Base-by-base conservation (phyloP, 2,888 invertebrate species). In the Auanema freiburgensis region DNA sequence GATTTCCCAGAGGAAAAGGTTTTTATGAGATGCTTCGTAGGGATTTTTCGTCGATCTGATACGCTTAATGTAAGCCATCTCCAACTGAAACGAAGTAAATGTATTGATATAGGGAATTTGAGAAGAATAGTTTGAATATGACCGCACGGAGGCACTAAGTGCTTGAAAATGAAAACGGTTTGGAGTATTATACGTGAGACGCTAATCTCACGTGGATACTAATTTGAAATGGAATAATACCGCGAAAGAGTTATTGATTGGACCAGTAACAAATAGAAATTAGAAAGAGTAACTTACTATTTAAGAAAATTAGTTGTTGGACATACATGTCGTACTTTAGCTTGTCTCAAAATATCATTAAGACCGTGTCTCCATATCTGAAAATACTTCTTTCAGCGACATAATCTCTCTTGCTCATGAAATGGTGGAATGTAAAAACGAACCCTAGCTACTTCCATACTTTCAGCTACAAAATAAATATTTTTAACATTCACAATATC, bases 1-100 rank as follows among this genome's bases (percentile, higher is more conserved):
- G 96, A 95, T 87, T 95, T 95, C 42, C 98, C 98, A n/a, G 97
- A 97, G 2, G 97, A 96, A 87, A 98, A 98, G 63, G 97, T 98
- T 84, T 93, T 88, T 60, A 95, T 93, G 42, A 98, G 91, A 56
- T 75, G 72, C 65, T 78, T 70, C 2, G 97, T 94, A 1, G 97
- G 96, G 63, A 98, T 95, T 86, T 94, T 93, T 44, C 94, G 93
- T 83, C 90, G 91, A 43, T 92, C 91, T 84, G 97, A 96, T 60
- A 93, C 92, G 80, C 91, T 89, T 87, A 96, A 92, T 69, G 93
- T 91, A 57, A 98, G 88, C 69, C 95, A 90, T 92, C 96, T 95
- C 98, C 98, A 98, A 89, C 97, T 98, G 87, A 80, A 89, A 88
- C 72, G 63, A 49, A 5, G 24, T n/a, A 59, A 21, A 54, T 52